Base-by-base conservation (phyloP, 2,113 vertebrate species). In the Phrynosoma platyrhinos region DNA sequence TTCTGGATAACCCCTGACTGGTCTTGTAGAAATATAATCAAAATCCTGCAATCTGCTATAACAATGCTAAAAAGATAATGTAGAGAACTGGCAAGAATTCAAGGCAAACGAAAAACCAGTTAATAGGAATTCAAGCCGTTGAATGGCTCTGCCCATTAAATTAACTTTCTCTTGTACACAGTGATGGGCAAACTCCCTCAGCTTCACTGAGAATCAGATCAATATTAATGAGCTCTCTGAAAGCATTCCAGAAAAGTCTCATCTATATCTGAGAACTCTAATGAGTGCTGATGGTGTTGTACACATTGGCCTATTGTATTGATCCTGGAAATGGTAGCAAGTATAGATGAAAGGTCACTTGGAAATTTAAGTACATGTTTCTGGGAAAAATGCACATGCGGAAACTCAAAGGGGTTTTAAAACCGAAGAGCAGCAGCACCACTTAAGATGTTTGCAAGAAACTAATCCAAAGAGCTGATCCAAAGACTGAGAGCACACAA, bases 171-270 rank as follows among this genome's bases (percentile, higher is more conserved):
- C 52, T 84, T 74, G n/a, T 10, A 36, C 20, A 25, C 23, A 25
- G 20, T 53, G 77, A 25, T 72, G 18, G n/a, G 18, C 9, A 84
- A 36, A 77, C 36, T 20, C 77, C 36, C 36, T 85, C 40, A 32
- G 36, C 84, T 47, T 42, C 40, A n/a, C 47, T 25, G 69, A 40
- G 20, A 82, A 66, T 42, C n/a, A 55, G 69, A 55, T 84, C 52
- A 55, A 36, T 84, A 84, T 74, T 84, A 25, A 32, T 74, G 82
- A 74, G 23, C 52, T 85, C 53, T 42, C 55, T 76, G 71, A 76
- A 84, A 84, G 71, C 52, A 58, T 62, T 84, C 69, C 3, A 40
- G 79, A 9, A 64, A 75, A 27, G 4, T n/a, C 32, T 58, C 21
- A 62, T 74, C 36, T 75, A 27, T 62, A 32, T 62, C 20, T 14